Percentiles rank a stretch among this genome's conserved stretches.
These are phyloP conservation scores for Siphonodentalium dalli DNA, from an alignment of 2,888 invertebrate genomes.

Conservation along the genomic window DNA sequence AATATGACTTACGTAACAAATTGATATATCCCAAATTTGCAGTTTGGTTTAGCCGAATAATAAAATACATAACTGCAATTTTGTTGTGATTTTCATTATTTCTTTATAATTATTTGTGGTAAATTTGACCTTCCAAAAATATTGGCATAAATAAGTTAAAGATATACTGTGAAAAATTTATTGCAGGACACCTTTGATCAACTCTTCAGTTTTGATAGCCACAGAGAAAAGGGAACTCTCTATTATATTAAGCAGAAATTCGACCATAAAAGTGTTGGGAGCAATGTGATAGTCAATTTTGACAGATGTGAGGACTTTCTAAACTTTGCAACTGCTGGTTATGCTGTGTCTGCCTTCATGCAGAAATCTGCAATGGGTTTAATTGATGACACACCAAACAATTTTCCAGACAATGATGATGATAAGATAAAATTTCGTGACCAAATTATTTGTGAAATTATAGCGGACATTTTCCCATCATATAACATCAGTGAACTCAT, in stretches of 20 bases:
- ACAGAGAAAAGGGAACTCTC: slow-evolving; percentile 17
- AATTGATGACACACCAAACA: slow-evolving; percentile 4
- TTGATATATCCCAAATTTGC: too few species aligned
- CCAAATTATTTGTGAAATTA: background rate
- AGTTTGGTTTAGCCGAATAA: too few species aligned
- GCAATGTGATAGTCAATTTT: slow-evolving; percentile 17
- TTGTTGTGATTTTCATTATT: too few species aligned
- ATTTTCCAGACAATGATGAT: background rate
- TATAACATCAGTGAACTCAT: slow-evolving; percentile 1
- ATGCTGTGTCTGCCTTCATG: slow-evolving; percentile 4
- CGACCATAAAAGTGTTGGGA: slow-evolving; percentile 8
- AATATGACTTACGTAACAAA: too few species aligned
- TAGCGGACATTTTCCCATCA: background rate
- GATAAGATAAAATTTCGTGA: background rate
- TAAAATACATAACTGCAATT: too few species aligned
- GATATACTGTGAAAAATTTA: background rate
- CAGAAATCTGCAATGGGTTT: background rate
- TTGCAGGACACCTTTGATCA: slow-evolving; percentile 18
- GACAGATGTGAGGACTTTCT: slow-evolving; percentile 9
- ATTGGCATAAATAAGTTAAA: too few species aligned
- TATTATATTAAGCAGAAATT: slow-evolving; percentile 12
- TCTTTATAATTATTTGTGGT: too few species aligned
- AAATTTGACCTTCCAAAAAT: too few species aligned
- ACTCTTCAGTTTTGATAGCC: slow-evolving; percentile 12
- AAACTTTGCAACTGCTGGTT: slow-evolving; percentile 7